Percentiles rank a stretch among this genome's conserved stretches.
Evolutionary conservation across 2,113 vertebrate genomes (phyloP).

Genomic region (Heterocephalus glaber): DNA sequence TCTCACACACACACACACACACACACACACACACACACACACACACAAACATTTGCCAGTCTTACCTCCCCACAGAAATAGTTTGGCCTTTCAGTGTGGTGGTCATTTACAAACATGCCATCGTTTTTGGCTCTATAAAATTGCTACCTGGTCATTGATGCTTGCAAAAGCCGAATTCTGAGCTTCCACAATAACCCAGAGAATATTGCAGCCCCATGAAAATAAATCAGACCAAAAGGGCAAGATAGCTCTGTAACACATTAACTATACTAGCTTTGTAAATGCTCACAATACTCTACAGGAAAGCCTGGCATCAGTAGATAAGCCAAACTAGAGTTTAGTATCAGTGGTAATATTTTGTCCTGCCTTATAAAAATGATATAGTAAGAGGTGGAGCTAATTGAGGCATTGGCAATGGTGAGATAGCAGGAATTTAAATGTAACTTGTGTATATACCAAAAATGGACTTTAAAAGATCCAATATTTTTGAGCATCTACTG

Average conservation of each 20-base stretch:
- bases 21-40: background rate
- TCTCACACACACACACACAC: background rate
- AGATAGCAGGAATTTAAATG: slow-evolving; percentile 82
- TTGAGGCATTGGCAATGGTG: slow-evolving; percentile 76
- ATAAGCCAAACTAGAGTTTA: slow-evolving; percentile 77
- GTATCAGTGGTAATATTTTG: slow-evolving; percentile 78
- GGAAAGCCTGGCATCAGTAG: slow-evolving; percentile 80
- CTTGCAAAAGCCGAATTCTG: slow-evolving; percentile 63
- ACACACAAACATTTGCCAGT: background rate
- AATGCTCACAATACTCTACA: slow-evolving; percentile 71
- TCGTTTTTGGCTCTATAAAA: slow-evolving; percentile 61
- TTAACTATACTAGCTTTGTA: slow-evolving; percentile 75
- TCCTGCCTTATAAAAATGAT: slow-evolving; percentile 80
- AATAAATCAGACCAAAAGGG: slow-evolving; percentile 82
- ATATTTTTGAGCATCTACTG: background rate
- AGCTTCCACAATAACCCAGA: slow-evolving; percentile 57
- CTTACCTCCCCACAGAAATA: background rate
- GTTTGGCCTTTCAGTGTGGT: slow-evolving; percentile 6
- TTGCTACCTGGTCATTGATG: slow-evolving; percentile 51
- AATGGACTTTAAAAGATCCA: slow-evolving; percentile 52
- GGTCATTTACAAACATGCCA: background rate
- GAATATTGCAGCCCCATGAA: slow-evolving; percentile 68
- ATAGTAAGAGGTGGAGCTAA: slow-evolving; percentile 82
- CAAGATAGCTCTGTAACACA: slow-evolving; percentile 74
- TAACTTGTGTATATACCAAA: slow-evolving; percentile 78